Evolutionary conservation across 2,113 vertebrate species (phyloP).

Genomic region (Lanius collurio): DNA sequence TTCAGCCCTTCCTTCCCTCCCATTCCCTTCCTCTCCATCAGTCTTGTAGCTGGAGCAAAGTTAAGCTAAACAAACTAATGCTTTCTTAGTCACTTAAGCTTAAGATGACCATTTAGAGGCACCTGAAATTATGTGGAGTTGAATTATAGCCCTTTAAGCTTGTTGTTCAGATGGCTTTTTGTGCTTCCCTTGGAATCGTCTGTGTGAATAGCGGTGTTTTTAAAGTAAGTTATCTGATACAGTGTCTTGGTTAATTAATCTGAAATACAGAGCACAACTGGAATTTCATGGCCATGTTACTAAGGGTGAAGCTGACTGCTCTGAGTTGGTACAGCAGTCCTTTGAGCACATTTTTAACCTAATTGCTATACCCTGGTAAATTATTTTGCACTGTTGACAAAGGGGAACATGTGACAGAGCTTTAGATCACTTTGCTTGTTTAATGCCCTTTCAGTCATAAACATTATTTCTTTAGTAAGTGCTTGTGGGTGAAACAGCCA

Average conservation of each 20-base stretch:
- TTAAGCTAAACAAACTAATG: not conserved
- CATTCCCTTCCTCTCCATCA: not conserved
- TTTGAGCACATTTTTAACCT: not conserved
- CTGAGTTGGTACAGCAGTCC: not conserved
- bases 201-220: not conserved
- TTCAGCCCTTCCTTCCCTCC: not conserved
- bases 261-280: not conserved
- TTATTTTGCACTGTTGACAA: not conserved
- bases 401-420: not conserved
- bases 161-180: not conserved
- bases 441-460: not conserved
- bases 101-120: not conserved
- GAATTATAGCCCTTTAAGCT: not conserved
- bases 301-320: not conserved
- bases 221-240: not conserved
- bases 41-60: not conserved
- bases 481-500: not conserved
- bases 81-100: not conserved
- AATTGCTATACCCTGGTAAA: not conserved
- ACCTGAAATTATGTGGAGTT: not conserved
- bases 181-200: not conserved
- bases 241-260: not conserved
- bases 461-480: not conserved
- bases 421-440: not conserved
- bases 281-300: rapidly evolving